A percentile compares a stretch with the other conserved stretches of the same genome.
Evolutionary conservation across 2,888 invertebrate species (phyloP).

Genomic region (Poecilobothrus nobilitatus): DNA sequence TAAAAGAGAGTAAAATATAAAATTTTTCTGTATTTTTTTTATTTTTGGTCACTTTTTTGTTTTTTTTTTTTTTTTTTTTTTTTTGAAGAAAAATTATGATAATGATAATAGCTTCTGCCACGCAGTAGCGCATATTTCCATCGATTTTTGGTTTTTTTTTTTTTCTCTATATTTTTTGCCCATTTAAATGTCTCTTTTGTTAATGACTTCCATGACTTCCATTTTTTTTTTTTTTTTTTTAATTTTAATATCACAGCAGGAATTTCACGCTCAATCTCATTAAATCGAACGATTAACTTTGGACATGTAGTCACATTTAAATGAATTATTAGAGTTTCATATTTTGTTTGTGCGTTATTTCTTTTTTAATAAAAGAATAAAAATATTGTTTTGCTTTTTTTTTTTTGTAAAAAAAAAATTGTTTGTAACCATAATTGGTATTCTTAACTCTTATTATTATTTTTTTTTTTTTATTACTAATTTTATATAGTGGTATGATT

Average conservation of each 20-base stretch:
- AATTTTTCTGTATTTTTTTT: background rate
- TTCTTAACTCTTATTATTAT: too few species aligned
- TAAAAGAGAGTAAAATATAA: too few species aligned
- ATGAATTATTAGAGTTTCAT: slow-evolving; percentile 3
- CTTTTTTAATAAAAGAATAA: too few species aligned
- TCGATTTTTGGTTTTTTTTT: background rate
- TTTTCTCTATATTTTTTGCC: background rate
- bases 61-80: background rate
- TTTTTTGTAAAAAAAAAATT: too few species aligned
- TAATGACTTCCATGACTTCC: slow-evolving; percentile 6
- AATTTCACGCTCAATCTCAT: slow-evolving; percentile 6
- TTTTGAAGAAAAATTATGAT: background rate
- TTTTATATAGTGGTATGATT: too few species aligned
- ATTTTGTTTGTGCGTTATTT: background rate
- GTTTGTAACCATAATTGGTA: too few species aligned
- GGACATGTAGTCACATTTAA: slow-evolving; percentile 3
- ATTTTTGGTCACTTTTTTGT: background rate
- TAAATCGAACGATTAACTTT: slow-evolving; percentile 1
- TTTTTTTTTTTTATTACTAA: too few species aligned
- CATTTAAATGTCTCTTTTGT: slow-evolving; percentile 3
- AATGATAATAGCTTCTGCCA: slow-evolving; percentile 3
- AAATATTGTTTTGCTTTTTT: too few species aligned
- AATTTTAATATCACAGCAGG: slow-evolving; percentile 6
- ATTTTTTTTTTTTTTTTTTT: background rate
- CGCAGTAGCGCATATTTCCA: background rate